phyloP scores from a whole-genome alignment of 2,797 vertebrate genomes.

The Bovichtus variegatus region DNA sequence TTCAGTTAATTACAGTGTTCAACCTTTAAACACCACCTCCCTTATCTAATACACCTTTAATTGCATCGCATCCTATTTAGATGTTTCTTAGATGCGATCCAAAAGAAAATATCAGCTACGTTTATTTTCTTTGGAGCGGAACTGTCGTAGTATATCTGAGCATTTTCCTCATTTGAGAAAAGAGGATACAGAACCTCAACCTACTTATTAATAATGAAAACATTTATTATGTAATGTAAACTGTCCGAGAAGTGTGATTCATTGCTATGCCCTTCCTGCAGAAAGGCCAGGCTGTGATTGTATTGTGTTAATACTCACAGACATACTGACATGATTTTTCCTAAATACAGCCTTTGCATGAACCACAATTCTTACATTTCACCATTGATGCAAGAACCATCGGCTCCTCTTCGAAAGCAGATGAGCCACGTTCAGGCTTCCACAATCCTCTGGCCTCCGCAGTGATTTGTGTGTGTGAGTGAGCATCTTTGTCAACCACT shows the following conservation, averaged over 20 bases:
- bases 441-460: slow-evolving; percentile 14
- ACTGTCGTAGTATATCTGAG: neutral
- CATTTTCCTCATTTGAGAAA: neutral
- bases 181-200: neutral
- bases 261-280: neutral
- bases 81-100: neutral
- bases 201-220: too few relatives aligned
- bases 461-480: slow-evolving; percentile 1
- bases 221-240: too few relatives aligned
- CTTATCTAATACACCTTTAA: neutral
- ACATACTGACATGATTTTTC: neutral
- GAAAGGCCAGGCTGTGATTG: neutral
- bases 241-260: neutral
- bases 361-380: neutral
- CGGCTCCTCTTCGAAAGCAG: neutral
- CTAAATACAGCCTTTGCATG: neutral
- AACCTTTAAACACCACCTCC: neutral
- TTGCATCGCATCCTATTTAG: neutral
- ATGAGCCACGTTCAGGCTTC: neutral
- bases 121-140: neutral
- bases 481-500: slow-evolving; percentile 45
- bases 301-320: neutral
- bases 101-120: neutral
- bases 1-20: neutral
- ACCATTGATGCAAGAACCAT: neutral